Percentiles rank a stretch among this genome's conserved stretches.
phyloP scores from a whole-genome alignment of 2,888 invertebrate species.

The Yponomeuta evonymella region DNA sequence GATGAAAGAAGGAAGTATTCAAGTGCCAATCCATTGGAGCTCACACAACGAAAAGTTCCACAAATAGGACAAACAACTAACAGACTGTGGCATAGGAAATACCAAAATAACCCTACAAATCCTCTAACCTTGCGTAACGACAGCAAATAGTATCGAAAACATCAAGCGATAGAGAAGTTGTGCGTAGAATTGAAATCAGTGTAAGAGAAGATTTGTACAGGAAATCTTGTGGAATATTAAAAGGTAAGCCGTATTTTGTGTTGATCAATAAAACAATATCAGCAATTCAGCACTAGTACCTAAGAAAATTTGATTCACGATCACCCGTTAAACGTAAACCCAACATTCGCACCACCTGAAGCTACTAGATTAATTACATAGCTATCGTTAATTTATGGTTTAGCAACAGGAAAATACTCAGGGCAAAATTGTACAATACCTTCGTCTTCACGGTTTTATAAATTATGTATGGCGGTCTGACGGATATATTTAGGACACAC shows the following conservation, averaged over 20 bases:
- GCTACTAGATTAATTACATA: no score
- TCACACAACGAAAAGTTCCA: not conserved
- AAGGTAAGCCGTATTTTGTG: not conserved
- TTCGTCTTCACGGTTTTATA: no score
- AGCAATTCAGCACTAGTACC: no score
- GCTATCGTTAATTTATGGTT: no score
- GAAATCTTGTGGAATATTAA: not conserved
- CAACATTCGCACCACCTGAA: no score
- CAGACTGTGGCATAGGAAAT: not conserved
- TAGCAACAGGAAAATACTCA: no score
- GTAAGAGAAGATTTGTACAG: not conserved
- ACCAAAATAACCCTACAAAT: not conserved
- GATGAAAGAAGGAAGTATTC: not conserved
- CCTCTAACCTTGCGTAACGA: conserved; percentile 2
- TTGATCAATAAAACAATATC: not conserved
- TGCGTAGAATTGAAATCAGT: not conserved
- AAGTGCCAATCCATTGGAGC: not conserved
- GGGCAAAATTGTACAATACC: no score
- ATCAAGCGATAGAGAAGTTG: not conserved
- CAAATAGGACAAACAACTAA: not conserved
- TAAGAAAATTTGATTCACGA: no score
- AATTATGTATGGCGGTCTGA: no score
- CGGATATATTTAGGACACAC: no score
- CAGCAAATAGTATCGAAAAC: not conserved
- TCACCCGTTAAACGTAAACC: no score